Conservation (phyloP, 2,113 vertebrate genomes). For the Oreochromis niloticus region DNA sequence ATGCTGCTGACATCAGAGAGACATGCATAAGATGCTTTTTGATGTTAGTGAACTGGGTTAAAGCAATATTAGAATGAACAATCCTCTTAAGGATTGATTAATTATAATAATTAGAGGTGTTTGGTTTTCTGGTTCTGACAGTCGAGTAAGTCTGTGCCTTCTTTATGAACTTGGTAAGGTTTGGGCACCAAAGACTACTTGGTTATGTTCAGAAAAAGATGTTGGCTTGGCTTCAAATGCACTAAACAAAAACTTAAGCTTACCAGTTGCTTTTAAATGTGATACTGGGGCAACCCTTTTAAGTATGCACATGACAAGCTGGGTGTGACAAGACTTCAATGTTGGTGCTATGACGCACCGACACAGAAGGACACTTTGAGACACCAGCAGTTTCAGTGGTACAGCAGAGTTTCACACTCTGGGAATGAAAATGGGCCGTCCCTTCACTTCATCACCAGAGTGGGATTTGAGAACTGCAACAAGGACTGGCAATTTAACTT, state of each 20-base stretch:
- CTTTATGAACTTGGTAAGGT: neutral
- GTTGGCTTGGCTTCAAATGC: rapidly evolving
- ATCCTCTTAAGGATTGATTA: neutral
- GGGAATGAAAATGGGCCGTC: neutral
- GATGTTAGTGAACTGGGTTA: neutral
- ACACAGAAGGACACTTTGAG: neutral
- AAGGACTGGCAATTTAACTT: rapidly evolving
- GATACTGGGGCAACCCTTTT: rapidly evolving
- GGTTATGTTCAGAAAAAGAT: neutral
- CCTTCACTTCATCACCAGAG: neutral
- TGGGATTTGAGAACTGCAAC: neutral
- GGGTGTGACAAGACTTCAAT: neutral
- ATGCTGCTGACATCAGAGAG: neutral
- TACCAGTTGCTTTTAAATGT: neutral
- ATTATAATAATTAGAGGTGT: rapidly evolving
- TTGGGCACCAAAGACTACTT: neutral
- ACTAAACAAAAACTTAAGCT: rapidly evolving
- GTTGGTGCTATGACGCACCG: neutral
- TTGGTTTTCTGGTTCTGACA: neutral
- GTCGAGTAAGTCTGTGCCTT: neutral
- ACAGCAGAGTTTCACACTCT: neutral
- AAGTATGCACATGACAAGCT: neutral
- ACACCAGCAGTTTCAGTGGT: neutral
- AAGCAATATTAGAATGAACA: rapidly evolving
- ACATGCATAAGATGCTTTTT: neutral